phyloP scores from a whole-genome alignment of 2,113 vertebrate species.

The Empidonax traillii region DNA sequence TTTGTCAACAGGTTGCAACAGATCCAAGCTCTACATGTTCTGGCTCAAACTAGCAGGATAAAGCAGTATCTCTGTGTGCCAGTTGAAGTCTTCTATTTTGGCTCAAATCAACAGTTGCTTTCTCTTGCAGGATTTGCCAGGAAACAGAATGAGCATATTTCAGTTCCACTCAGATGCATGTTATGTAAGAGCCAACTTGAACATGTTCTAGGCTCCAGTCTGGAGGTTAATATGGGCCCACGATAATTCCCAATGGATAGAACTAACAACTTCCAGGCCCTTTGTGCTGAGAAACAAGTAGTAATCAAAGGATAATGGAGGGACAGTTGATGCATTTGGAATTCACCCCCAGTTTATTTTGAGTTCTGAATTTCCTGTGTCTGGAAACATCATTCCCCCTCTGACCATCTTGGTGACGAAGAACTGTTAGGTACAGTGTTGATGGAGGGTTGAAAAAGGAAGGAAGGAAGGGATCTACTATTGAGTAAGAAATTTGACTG shows the following conservation, averaged over 20 bases:
- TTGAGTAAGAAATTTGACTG: background rate
- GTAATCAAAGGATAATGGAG: background rate
- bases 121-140: background rate
- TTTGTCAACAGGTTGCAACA: background rate
- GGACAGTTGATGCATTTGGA: background rate
- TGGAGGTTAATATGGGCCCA: background rate
- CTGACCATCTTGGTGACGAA: slow-evolving; percentile 16
- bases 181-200: background rate
- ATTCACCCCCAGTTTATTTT: background rate
- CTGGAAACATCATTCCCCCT: background rate
- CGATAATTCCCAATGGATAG: background rate
- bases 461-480: background rate
- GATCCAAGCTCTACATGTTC: background rate
- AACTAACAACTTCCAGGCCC: background rate
- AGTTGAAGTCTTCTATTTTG: background rate
- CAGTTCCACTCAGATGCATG: background rate
- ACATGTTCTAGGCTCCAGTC: background rate
- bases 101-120: background rate
- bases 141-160: background rate
- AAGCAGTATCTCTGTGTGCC: background rate
- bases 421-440: slow-evolving; percentile 2
- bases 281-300: background rate
- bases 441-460: slow-evolving; percentile 21
- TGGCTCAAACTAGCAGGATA: background rate
- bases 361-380: background rate